Conservation (phyloP, 23 tunicate species). For the Pegea sp. region DNA sequence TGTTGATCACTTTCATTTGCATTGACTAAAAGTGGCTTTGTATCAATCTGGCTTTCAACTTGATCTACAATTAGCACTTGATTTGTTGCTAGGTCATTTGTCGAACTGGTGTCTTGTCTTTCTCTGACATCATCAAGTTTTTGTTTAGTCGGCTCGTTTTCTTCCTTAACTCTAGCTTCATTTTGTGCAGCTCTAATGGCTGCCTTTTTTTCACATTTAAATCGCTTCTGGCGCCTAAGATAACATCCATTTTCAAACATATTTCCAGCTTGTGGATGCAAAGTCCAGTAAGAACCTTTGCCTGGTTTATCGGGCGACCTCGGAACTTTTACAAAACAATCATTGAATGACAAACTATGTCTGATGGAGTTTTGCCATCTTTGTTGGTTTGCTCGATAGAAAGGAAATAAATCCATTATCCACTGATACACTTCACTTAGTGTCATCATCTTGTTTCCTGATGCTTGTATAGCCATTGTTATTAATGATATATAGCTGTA, state of each 20-base stretch:
- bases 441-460: slow-evolving; percentile 81
- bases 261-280: slow-evolving; percentile 96
- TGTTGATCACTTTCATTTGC: too few relatives aligned
- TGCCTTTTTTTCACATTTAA: slow-evolving; percentile 72
- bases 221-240: slow-evolving; percentile 81
- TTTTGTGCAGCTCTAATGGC: slow-evolving; percentile 34
- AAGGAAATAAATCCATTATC: slow-evolving; percentile 95
- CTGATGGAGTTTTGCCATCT: slow-evolving; percentile 96
- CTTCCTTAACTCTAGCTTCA: slow-evolving; percentile 25
- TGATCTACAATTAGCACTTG: slow-evolving; percentile 3
- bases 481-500: slow-evolving; percentile 83
- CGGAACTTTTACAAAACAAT: slow-evolving; percentile 92
- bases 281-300: slow-evolving; percentile 95
- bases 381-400: slow-evolving; percentile 94
- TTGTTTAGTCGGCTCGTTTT: slow-evolving; percentile 3
- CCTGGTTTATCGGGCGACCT: slow-evolving; percentile 94
- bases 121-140: slow-evolving; percentile 10
- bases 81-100: slow-evolving; percentile 1
- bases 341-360: slow-evolving; percentile 92
- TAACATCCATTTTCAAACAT: slow-evolving; percentile 99
- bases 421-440: slow-evolving; percentile 93
- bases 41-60: slow-evolving; percentile 12
- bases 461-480: slow-evolving; percentile 88
- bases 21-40: slow-evolving; percentile 27
- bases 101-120: slow-evolving; percentile 3